Conservation (phyloP, 1,140 invertebrate genomes). For the Drosophila takahashii region DNA sequence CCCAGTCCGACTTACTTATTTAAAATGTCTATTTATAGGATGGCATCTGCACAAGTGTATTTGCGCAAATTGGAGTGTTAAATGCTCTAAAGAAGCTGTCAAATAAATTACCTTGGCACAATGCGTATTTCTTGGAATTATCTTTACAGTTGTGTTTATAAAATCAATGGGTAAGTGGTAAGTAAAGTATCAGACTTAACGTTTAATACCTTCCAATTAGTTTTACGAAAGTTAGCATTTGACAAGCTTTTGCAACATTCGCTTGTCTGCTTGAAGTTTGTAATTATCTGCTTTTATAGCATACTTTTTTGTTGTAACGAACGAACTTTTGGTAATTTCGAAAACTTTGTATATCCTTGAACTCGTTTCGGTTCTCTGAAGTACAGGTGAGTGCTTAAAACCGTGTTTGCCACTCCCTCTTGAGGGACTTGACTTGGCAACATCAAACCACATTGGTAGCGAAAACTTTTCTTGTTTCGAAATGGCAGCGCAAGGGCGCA, state of each 20-base stretch:
- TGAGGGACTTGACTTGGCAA: slow-evolving; percentile 29
- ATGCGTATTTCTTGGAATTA: neutral
- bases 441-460: slow-evolving; percentile 11
- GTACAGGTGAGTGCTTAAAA: slow-evolving; percentile 34
- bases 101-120: slow-evolving; percentile 56
- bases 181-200: too few relatives aligned
- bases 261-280: slow-evolving; percentile 15
- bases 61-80: slow-evolving; percentile 48
- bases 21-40: slow-evolving; percentile 24
- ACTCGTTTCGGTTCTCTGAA: slow-evolving; percentile 12
- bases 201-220: slow-evolving; percentile 8
- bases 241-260: slow-evolving; percentile 14
- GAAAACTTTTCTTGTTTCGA: slow-evolving; percentile 33
- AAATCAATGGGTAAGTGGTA: neutral
- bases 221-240: neutral
- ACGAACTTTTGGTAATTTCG: slow-evolving; percentile 33
- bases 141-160: neutral
- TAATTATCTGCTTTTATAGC: slow-evolving; percentile 34
- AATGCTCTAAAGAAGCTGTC: slow-evolving; percentile 64
- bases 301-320: slow-evolving; percentile 19
- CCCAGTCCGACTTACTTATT: slow-evolving; percentile 11
- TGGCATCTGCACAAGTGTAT: neutral
- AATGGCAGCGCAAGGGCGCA: slow-evolving; percentile 22
- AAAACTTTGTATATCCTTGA: slow-evolving; percentile 45
- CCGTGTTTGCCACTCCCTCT: slow-evolving; percentile 23